Evolutionary conservation across 2,113 vertebrate species (phyloP).

Genomic region (Tragelaphus strepsiceros): DNA sequence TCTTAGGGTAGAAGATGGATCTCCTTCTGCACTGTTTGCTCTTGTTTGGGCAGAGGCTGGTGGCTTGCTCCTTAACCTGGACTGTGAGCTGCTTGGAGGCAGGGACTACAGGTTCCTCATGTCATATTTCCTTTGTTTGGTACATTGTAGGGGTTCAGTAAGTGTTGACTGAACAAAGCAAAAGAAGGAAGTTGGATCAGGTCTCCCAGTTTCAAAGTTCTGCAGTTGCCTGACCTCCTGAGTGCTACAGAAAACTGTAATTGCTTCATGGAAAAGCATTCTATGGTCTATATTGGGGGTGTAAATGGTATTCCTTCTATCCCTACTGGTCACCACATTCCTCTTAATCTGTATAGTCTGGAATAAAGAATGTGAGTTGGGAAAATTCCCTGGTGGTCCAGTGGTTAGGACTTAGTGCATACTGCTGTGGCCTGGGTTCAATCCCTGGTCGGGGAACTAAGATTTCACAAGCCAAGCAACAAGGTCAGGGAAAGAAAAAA

Average conservation of each 20-base stretch:
- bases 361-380: neutral
- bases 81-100: neutral
- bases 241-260: neutral
- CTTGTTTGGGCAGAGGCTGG: neutral
- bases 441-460: neutral
- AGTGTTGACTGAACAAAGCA: neutral
- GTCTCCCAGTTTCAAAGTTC: neutral
- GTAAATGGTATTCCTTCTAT: neutral
- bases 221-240: neutral
- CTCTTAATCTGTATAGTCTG: neutral
- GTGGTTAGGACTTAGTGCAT: neutral
- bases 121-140: neutral
- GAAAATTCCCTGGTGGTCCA: neutral
- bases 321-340: neutral
- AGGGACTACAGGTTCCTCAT: neutral
- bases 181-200: neutral
- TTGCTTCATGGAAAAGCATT: neutral
- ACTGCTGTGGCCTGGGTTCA: neutral
- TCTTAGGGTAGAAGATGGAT: neutral
- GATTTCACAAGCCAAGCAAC: neutral
- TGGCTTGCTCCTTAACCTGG: neutral
- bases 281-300: neutral
- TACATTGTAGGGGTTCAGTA: neutral
- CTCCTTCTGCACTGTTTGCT: neutral
- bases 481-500: neutral